phyloP scores from a whole-genome alignment of 2,888 invertebrate genomes.

The Drosophila acutilabella region DNA sequence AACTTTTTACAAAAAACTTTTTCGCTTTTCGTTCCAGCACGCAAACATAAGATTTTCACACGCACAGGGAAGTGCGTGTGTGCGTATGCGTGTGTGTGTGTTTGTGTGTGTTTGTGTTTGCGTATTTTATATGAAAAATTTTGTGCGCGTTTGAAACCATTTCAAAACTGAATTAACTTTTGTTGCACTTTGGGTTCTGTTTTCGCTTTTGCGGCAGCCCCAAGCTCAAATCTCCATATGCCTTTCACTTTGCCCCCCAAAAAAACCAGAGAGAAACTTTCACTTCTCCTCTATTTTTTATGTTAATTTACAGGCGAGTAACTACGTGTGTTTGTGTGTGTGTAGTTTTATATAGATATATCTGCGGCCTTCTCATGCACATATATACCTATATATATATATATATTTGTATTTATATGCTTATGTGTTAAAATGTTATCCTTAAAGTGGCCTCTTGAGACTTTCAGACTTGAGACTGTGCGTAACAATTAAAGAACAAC shows the following conservation, averaged over 20 bases:
- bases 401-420: background rate
- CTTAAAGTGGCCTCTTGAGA: slow-evolving; percentile 23
- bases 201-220: slow-evolving; percentile 34
- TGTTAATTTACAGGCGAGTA: slow-evolving; percentile 29
- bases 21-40: slow-evolving; percentile 48
- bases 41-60: slow-evolving; percentile 59
- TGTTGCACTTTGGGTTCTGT: slow-evolving; percentile 65
- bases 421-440: background rate
- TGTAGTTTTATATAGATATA: background rate
- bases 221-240: slow-evolving; percentile 39
- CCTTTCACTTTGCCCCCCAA: slow-evolving; percentile 13
- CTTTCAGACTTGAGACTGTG: slow-evolving; percentile 1
- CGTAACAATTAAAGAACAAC: slow-evolving; percentile 33
- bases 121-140: slow-evolving; percentile 36
- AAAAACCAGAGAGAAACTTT: slow-evolving; percentile 28
- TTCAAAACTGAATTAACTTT: slow-evolving; percentile 74
- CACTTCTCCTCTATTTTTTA: slow-evolving; percentile 16
- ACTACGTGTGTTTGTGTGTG: slow-evolving; percentile 4
- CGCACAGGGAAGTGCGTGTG: slow-evolving; percentile 26
- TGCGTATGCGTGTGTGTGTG: background rate
- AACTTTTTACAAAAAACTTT: slow-evolving; percentile 62
- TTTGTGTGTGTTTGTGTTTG: slow-evolving; percentile 15
- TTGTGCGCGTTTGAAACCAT: slow-evolving; percentile 63
- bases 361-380: background rate
- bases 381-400: background rate